Evolutionary conservation across 2,797 vertebrate genomes (phyloP).

Genomic region (Anguilla anguilla): DNA sequence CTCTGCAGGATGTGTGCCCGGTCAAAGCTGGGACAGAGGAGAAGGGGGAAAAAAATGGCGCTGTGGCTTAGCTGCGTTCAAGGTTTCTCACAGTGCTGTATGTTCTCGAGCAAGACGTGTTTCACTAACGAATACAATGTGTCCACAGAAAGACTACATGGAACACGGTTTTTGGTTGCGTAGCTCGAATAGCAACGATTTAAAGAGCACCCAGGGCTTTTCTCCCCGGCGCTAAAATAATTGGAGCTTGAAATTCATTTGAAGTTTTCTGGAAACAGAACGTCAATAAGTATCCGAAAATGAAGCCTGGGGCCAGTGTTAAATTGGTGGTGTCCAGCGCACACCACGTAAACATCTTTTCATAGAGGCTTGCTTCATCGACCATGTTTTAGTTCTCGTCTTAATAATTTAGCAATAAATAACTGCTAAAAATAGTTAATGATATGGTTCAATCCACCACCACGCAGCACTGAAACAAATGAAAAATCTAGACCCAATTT

Average conservation of each 20-base stretch:
- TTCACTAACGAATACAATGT: background rate
- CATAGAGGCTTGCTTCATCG: background rate
- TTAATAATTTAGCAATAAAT: background rate
- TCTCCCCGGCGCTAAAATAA: background rate
- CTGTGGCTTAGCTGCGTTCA: background rate
- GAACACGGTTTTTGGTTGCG: background rate
- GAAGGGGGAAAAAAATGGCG: background rate
- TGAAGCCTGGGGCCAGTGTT: background rate
- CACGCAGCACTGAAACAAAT: background rate
- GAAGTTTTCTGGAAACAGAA: background rate
- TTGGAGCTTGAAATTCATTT: background rate
- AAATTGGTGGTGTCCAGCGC: background rate
- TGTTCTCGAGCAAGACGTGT: background rate
- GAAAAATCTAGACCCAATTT: background rate
- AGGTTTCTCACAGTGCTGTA: background rate
- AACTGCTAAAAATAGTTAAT: background rate
- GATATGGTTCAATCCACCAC: background rate
- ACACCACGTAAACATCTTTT: background rate
- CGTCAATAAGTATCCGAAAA: background rate
- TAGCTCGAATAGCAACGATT: background rate
- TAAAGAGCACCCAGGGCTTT: background rate
- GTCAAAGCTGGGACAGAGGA: conserved; percentile 14
- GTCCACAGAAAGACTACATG: background rate
- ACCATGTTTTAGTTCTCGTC: background rate
- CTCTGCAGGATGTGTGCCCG: background rate